Conservation (phyloP, 1,140 invertebrate genomes). For the Drosophila albomicans region DNA sequence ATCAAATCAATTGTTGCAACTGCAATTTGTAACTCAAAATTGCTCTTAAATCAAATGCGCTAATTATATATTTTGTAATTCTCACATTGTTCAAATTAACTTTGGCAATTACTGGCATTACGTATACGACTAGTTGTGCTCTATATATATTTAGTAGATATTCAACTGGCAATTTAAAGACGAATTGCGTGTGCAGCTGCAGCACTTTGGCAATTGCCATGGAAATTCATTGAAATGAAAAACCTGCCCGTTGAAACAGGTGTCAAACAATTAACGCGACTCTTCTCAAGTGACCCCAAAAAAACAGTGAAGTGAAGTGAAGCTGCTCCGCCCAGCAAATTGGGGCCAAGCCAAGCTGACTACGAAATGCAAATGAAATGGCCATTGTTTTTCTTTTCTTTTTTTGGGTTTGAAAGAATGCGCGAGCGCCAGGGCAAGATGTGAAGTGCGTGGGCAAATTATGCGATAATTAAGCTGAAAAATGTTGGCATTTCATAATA, state of each 20-base stretch:
- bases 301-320: neutral
- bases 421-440: neutral
- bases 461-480: conserved; percentile 23
- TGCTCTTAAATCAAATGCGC: no score
- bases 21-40: no score
- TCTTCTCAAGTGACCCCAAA: conserved; percentile 8
- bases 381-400: neutral
- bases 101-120: no score
- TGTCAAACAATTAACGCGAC: conserved; percentile 18
- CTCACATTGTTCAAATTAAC: no score
- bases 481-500: conserved; percentile 15
- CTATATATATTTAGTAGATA: neutral
- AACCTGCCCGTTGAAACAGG: conserved; percentile 2
- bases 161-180: neutral
- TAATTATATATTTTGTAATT: no score
- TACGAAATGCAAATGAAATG: conserved; percentile 9
- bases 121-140: no score
- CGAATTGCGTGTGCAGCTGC: neutral
- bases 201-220: neutral
- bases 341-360: neutral
- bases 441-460: neutral
- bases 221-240: conserved; percentile 10
- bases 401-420: neutral
- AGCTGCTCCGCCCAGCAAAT: neutral
- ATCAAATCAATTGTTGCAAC: no score